Evolutionary conservation across 2,888 invertebrate species (phyloP), one percentile per base, ranked within the genome.

Genomic region (Neoitamus cyanurus): DNA sequence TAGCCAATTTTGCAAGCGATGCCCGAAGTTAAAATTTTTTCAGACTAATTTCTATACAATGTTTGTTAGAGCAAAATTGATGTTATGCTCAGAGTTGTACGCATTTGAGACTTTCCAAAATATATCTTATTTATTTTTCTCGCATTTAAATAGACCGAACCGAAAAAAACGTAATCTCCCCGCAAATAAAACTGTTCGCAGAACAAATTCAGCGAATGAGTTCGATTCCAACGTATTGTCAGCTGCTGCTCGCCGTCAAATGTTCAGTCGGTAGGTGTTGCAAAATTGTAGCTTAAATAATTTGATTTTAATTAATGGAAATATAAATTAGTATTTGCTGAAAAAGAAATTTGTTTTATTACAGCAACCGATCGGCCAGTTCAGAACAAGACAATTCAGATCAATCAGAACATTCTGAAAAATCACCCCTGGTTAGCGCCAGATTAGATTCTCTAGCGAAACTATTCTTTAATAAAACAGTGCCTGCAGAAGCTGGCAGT

Each of bases 361-460:
- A 84, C 87, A 91, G 91, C 87, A 92, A 92, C 86, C 92, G 94
- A 83, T 94, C 94, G 87, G 93, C 93, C 83, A 94, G 94, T 88
- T 93, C 94, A 87, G 94, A 94, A 87, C 93, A 93, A 87, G 93
- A 92, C 86, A 93, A 92, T 88, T 92, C 91, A 84, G 91, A 91
- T 88, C 89, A 88, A 85, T 91, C 91, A 87, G 91, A 91, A 87
- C 91, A 91, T 88, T 91, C 91, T 89, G 94, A 94, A 89, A 94
- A 94, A 86, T 93, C 94, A 31, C 95, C 94, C 30, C 92, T 95
- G 85, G 94, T 95, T 88, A 93, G 94, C 87, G 93, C 94, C 91
- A 94, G 95, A 91, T 94, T 94, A 88, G 96, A 96, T 91, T 95
- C 95, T 86, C 91, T 96, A 85, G 95, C 95, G 31, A 95, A 95